Evolutionary conservation across 2,888 invertebrate species (phyloP).

Genomic region (Geotrupes spiniger): DNA sequence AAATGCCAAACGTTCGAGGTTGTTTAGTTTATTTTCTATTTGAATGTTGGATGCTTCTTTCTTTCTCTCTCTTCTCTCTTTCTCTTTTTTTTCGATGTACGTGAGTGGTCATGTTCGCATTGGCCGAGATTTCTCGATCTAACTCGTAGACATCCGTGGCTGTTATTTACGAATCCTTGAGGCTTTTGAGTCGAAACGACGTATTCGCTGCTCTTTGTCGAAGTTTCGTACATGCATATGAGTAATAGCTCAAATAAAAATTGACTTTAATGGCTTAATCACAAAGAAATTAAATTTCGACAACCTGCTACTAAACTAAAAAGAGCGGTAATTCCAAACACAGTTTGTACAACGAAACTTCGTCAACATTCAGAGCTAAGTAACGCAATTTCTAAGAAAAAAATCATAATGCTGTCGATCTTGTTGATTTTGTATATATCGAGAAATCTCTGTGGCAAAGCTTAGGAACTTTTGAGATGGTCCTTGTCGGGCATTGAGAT

Average conservation of each 20-base stretch:
- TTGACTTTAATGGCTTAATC: not conserved
- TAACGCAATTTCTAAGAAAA: too few relatives aligned
- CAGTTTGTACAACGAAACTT: too few relatives aligned
- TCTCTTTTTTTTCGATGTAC: slow-evolving; percentile 41
- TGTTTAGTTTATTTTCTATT: slow-evolving; percentile 27
- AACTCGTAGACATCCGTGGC: slow-evolving; percentile 8
- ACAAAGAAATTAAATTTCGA: too few relatives aligned
- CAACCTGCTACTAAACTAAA: too few relatives aligned
- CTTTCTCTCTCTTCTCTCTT: slow-evolving; percentile 39
- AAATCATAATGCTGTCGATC: not conserved
- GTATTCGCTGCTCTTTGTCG: too few relatives aligned
- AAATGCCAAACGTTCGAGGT: slow-evolving; percentile 26
- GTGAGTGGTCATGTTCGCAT: slow-evolving; percentile 48
- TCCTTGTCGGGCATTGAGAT: slow-evolving; percentile 62
- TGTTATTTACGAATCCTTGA: too few relatives aligned
- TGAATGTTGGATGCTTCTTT: slow-evolving; percentile 49
- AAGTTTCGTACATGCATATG: not conserved
- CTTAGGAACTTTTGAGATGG: slow-evolving; percentile 92
- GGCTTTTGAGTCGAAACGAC: too few relatives aligned
- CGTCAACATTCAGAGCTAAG: too few relatives aligned
- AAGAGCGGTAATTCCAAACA: too few relatives aligned
- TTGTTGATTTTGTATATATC: slow-evolving; percentile 23
- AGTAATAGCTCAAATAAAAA: not conserved
- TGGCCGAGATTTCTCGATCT: slow-evolving; percentile 33
- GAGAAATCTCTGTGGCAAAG: slow-evolving; percentile 46